Conservation (phyloP, 2,888 invertebrate genomes). For the Timema podura region DNA sequence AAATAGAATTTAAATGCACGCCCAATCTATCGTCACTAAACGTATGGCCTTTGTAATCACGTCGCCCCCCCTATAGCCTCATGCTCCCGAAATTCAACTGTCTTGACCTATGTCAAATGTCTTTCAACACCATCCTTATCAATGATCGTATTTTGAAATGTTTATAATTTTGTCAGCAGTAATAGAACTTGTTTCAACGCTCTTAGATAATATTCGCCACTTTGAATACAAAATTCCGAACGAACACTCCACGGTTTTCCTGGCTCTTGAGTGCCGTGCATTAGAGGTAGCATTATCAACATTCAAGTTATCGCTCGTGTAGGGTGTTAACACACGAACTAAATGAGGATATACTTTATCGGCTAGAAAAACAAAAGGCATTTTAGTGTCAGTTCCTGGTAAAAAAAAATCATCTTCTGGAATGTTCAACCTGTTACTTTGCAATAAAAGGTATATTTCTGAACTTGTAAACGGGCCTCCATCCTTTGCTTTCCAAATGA, state of each 20-base stretch:
- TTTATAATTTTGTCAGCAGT: slow-evolving; percentile 24
- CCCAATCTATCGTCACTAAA: no score
- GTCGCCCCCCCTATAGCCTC: no score
- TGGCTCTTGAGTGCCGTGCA: slow-evolving; percentile 16
- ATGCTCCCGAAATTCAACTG: no score
- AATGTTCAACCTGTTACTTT: slow-evolving; percentile 21
- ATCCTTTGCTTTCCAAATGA: slow-evolving; percentile 37
- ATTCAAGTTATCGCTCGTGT: slow-evolving; percentile 16
- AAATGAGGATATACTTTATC: slow-evolving; percentile 25
- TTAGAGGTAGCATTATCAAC: slow-evolving; percentile 20
- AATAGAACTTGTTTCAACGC: slow-evolving; percentile 19
- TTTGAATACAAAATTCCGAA: slow-evolving; percentile 27
- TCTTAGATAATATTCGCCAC: slow-evolving; percentile 22
- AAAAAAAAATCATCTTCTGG: no score
- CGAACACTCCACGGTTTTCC: slow-evolving; percentile 21
- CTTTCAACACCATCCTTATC: no score
- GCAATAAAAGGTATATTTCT: slow-evolving; percentile 29
- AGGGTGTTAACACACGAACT: no score
- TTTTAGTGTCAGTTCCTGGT: slow-evolving; percentile 29
- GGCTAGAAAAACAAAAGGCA: slow-evolving; percentile 27
- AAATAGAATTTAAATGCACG: no score
- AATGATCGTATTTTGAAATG: slow-evolving; percentile 24
- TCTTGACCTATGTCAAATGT: neutral
- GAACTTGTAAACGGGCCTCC: slow-evolving; percentile 35
- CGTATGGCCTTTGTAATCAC: no score